phyloP scores from a whole-genome alignment of 2,113 vertebrate genomes.

The Thunnus thynnus region DNA sequence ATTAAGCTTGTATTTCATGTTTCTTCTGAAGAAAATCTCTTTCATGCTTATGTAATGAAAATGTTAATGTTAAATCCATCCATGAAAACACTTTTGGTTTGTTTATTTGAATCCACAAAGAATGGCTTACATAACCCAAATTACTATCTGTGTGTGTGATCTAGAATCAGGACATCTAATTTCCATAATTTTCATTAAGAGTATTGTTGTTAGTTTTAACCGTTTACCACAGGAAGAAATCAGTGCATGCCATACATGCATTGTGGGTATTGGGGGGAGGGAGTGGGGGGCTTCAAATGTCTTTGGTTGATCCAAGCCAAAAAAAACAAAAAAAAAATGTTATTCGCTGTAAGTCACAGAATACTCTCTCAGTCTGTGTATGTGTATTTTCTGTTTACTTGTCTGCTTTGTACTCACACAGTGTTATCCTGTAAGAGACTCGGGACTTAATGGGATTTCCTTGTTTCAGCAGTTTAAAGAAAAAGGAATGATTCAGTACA shows the following conservation, averaged over 20 bases:
- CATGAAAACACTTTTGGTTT: neutral
- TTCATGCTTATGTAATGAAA: constrained; percentile 1
- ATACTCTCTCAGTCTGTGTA: constrained; percentile 18
- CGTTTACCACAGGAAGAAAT: constrained; percentile 4
- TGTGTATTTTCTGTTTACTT: constrained; percentile 41
- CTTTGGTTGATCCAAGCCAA: constrained; percentile 9
- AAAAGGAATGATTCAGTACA: constrained; percentile 61
- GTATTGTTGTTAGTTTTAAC: neutral
- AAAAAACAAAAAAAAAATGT: neutral
- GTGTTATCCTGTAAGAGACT: constrained; percentile 50
- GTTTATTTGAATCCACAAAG: neutral
- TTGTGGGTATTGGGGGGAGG: neutral
- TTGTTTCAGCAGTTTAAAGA: constrained; percentile 65
- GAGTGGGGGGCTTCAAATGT: neutral
- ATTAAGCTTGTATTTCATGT: neutral
- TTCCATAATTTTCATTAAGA: neutral
- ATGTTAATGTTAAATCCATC: constrained; percentile 6
- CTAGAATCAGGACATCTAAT: constrained; percentile 1
- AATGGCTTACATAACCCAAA: neutral
- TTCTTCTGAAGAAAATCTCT: constrained; percentile 1
- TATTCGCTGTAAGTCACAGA: constrained; percentile 34
- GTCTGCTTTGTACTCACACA: constrained; percentile 50
- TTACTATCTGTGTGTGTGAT: neutral
- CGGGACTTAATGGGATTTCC: constrained; percentile 66
- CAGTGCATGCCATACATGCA: neutral